Evolutionary conservation across 2,113 vertebrate genomes (phyloP).

Genomic region (Agapornis roseicollis): DNA sequence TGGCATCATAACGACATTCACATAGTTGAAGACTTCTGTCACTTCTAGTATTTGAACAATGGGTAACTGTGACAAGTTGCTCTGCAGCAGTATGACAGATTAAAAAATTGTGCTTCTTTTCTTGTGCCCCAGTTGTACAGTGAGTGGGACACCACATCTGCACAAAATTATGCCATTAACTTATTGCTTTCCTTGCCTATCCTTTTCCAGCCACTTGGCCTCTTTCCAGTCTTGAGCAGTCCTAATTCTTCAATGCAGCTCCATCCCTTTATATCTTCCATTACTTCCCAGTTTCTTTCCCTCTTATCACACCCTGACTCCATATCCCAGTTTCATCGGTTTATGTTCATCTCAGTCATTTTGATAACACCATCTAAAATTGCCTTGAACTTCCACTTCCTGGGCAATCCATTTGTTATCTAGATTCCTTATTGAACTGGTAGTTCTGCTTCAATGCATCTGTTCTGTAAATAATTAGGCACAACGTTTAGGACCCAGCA

Average conservation of each 20-base stretch:
- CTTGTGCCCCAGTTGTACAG: not conserved
- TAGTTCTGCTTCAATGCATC: not conserved
- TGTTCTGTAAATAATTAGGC: not conserved
- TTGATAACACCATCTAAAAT: not conserved
- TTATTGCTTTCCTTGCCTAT: not conserved
- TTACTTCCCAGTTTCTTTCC: not conserved
- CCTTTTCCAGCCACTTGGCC: not conserved
- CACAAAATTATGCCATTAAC: not conserved
- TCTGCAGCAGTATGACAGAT: not conserved
- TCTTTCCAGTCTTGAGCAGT: not conserved
- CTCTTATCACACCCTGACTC: not conserved
- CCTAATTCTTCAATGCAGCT: not conserved
- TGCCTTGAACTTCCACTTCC: not conserved
- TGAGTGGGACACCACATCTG: not conserved
- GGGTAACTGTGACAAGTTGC: not conserved
- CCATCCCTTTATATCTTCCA: not conserved
- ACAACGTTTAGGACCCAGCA: not conserved
- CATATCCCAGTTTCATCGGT: fast-evolving
- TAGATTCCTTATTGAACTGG: not conserved
- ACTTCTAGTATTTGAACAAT: not conserved
- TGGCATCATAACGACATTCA: not conserved
- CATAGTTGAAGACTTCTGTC: not conserved
- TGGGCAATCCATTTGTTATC: not conserved
- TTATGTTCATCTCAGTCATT: not conserved
- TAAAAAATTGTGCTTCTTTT: not conserved